phyloP scores from a whole-genome alignment of 2,888 invertebrate genomes.

The Alsophila aescularia region DNA sequence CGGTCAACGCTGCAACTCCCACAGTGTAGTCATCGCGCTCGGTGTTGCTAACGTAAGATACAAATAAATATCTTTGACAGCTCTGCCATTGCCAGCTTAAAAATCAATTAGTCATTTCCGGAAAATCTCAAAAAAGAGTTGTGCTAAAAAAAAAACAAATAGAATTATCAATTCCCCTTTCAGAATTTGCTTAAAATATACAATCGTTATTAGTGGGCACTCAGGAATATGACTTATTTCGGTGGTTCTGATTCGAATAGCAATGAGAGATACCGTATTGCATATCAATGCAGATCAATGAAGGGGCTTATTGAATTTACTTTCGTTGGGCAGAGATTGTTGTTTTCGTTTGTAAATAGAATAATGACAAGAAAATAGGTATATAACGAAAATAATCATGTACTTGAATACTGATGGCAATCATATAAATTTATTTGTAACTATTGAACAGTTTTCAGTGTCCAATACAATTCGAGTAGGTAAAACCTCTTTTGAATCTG shows the following conservation, averaged over 20 bases:
- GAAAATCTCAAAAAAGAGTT: not conserved
- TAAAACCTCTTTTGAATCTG: too few relatives aligned
- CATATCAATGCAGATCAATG: slow-evolving; percentile 53
- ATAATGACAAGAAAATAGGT: too few relatives aligned
- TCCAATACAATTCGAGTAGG: too few relatives aligned
- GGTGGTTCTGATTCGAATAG: slow-evolving; percentile 55
- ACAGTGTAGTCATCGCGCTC: too few relatives aligned
- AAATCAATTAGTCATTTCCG: not conserved
- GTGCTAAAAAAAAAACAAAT: not conserved
- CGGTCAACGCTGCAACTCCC: too few relatives aligned
- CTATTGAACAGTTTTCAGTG: too few relatives aligned
- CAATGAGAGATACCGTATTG: slow-evolving; percentile 50
- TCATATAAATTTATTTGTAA: too few relatives aligned
- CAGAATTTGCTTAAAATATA: slow-evolving; percentile 37
- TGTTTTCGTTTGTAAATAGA: not conserved
- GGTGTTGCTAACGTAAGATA: too few relatives aligned
- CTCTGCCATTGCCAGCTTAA: not conserved
- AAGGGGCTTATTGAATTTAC: slow-evolving; percentile 13
- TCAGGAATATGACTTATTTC: slow-evolving; percentile 54
- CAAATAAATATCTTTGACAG: too few relatives aligned
- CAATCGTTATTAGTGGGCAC: slow-evolving; percentile 37
- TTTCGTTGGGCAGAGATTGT: slow-evolving; percentile 6
- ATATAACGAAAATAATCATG: too few relatives aligned
- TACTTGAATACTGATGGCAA: too few relatives aligned
- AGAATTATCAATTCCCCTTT: slow-evolving; percentile 16